A percentile compares a stretch with the other conserved stretches of the same genome.
phyloP scores from a whole-genome alignment of 2,797 vertebrate species.

The Bucorvus abyssinicus region DNA sequence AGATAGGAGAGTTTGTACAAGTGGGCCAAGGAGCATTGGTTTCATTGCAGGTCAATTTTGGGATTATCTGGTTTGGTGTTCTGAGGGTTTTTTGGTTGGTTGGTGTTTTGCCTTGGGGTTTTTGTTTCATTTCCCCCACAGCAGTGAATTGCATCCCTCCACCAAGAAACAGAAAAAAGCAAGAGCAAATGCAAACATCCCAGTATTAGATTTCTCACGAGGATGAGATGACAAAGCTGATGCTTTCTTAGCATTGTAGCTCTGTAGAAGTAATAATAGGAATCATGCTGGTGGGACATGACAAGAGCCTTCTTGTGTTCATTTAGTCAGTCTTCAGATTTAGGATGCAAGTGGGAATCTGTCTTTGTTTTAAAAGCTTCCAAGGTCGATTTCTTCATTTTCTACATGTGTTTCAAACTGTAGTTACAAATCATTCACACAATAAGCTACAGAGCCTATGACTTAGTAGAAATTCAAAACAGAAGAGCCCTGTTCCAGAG shows the following conservation, averaged over 20 bases:
- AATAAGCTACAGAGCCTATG: neutral
- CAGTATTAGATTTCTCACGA: neutral
- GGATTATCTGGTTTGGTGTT: neutral
- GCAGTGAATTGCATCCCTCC: neutral
- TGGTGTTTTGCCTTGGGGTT: neutral
- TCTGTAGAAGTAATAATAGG: neutral
- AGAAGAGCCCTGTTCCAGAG: neutral
- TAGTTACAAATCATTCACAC: neutral
- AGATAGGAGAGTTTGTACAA: neutral
- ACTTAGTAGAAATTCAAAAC: neutral
- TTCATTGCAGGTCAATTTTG: neutral
- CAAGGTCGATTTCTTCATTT: neutral
- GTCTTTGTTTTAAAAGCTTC: neutral
- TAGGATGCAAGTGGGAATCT: neutral
- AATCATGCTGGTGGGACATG: neutral
- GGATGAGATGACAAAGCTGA: neutral
- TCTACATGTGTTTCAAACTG: neutral
- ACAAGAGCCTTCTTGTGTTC: neutral
- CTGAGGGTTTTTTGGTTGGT: neutral
- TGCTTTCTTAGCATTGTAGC: neutral
- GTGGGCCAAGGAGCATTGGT: neutral
- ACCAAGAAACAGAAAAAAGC: neutral
- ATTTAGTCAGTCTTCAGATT: neutral
- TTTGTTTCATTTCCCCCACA: neutral
- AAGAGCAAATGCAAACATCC: neutral